Conservation (phyloP, 2,113 vertebrate genomes). For the Semnornis frantzii region DNA sequence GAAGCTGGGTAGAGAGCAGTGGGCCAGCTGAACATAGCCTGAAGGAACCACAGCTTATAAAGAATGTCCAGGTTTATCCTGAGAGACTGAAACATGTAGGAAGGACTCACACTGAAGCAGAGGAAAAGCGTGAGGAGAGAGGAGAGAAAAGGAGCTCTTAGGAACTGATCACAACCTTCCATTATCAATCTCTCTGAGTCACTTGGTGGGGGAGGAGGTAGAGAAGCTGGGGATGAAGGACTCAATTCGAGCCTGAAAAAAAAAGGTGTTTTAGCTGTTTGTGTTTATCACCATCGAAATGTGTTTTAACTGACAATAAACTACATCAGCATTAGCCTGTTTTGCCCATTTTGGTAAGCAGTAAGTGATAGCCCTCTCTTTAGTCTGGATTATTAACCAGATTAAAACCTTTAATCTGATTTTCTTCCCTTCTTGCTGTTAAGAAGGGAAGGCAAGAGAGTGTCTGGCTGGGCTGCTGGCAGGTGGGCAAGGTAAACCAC, state of each 20-base stretch:
- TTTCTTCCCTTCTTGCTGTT: neutral
- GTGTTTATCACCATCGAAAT: neutral
- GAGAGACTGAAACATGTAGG: no score
- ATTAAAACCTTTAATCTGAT: no score
- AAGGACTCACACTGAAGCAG: no score
- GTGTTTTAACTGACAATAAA: no score
- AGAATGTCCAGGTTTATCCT: neutral
- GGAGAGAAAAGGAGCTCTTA: no score
- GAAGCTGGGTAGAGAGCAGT: neutral
- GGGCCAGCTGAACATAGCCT: neutral
- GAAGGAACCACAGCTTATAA: neutral
- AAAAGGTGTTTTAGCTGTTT: neutral
- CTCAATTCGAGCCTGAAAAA: neutral
- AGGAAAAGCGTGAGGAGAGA: no score
- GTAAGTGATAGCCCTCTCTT: no score
- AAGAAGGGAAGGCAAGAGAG: neutral
- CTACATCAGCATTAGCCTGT: no score
- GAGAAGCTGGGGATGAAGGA: neutral
- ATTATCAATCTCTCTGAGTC: neutral
- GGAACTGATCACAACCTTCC: neutral
- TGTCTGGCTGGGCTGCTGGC: neutral
- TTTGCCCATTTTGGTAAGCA: no score
- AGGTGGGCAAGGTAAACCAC: neutral
- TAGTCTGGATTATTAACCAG: no score
- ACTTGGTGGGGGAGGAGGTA: accelerated